phyloP scores from a whole-genome alignment of 2,888 invertebrate species.

The Lissocephala sabroskyi region DNA sequence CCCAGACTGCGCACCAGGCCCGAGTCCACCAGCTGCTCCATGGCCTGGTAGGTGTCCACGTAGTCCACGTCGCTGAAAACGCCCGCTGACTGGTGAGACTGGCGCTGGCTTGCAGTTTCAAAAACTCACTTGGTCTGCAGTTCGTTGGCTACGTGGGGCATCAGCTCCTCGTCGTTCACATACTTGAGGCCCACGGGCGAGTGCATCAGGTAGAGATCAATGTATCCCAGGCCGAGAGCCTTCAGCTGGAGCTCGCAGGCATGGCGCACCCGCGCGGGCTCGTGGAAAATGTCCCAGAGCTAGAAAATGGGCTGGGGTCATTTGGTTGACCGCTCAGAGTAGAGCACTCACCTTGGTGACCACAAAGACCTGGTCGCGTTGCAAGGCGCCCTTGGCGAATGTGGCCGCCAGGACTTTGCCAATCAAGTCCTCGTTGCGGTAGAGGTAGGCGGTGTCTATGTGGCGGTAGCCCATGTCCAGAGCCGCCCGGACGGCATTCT shows the following conservation, averaged over 20 bases:
- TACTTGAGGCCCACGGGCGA: constrained; percentile 82
- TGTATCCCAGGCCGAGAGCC: constrained; percentile 79
- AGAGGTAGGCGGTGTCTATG: constrained; percentile 77
- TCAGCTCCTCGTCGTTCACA: constrained; percentile 49
- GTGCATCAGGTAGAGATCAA: constrained; percentile 86
- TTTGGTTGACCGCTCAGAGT: not conserved
- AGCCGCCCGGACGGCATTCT: constrained; percentile 78
- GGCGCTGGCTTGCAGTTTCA: constrained; percentile 37
- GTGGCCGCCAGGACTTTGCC: constrained; percentile 77
- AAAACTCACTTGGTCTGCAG: constrained; percentile 47
- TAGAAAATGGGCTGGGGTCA: constrained; percentile 11
- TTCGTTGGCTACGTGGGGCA: constrained; percentile 35
- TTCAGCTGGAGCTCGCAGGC: constrained; percentile 77
- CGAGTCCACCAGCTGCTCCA: constrained; percentile 81
- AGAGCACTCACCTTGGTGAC: constrained; percentile 73
- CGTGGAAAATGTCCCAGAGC: constrained; percentile 61
- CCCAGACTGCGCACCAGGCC: constrained; percentile 85
- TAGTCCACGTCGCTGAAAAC: constrained; percentile 78
- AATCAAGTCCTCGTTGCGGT: constrained; percentile 79
- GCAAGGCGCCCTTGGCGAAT: constrained; percentile 76
- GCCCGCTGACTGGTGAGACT: not conserved
- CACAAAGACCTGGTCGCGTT: constrained; percentile 78
- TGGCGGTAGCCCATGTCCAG: constrained; percentile 83
- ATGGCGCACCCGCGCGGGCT: constrained; percentile 42
- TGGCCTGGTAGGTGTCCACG: constrained; percentile 82